Base-by-base conservation (phyloP, 2,888 invertebrate species). In the Halictus quadricinctus region DNA sequence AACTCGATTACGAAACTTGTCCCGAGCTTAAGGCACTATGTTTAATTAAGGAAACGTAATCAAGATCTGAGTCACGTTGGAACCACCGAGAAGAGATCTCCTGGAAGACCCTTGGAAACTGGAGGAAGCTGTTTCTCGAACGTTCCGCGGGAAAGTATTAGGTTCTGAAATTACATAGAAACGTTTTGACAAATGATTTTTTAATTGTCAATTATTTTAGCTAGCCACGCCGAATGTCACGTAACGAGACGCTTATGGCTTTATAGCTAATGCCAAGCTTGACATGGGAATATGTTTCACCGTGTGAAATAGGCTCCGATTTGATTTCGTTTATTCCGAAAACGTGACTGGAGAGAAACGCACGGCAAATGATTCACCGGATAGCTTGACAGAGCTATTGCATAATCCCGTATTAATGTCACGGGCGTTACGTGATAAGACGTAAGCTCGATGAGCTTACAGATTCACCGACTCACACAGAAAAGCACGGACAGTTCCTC, bases 401-500 rank as follows among this genome's bases (percentile, higher is more conserved):
- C 43, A 73, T 75, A 80, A 80, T 69, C 75, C 54, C 50, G 80
- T 60, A 76, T 72, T 76, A 76, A 72, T 25, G 60, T 76, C 58
- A 60, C 50, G 48, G 76, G n/a, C 80, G 76, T 81, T 50, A 60
- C 25, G 50, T 29, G 76, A 81, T 81, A 72, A 76, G 60, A 72
- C n/a, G 21, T 54, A 43, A 50, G 73, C 50, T 58, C 54, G 50
- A 66, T 0, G 69, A 54, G 72, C 66, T 64, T 64, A 64, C 43
- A 66, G 41, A 54, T 58, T 74, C 79, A 21, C 72, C 43, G n/a
- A 29, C 18, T n/a, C 58, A 2, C 50, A 4, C 79, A 54, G 72
- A 66, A 21, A 25, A 4, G 21, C 4, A 41, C 76, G 4, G 29
- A 10, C 10, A 69, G 54, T 43, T 73, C 41, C 69, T 41, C 41